Evolutionary conservation across 1,140 invertebrate species (phyloP).

Genomic region (Phymorhynchus buccinoides): DNA sequence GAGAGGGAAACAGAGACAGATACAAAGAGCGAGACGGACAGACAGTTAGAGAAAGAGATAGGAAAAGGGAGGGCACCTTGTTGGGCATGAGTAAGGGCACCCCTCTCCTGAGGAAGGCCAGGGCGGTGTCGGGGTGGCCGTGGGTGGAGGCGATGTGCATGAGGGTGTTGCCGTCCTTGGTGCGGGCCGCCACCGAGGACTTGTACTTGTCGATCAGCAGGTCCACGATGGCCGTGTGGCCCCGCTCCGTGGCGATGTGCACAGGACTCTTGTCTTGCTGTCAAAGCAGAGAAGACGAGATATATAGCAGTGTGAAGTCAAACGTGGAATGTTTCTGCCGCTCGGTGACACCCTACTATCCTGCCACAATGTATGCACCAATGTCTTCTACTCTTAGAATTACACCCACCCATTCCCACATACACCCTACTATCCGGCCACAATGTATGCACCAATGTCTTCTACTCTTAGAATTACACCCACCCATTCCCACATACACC

Average conservation of each 20-base stretch:
- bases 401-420: neutral
- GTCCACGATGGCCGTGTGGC: slow-evolving; percentile 95
- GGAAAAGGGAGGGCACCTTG: slow-evolving; percentile 87
- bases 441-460: too few species aligned
- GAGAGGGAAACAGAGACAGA: too few species aligned
- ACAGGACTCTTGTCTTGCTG: slow-evolving; percentile 92
- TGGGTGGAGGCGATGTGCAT: slow-evolving; percentile 98
- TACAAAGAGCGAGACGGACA: too few species aligned
- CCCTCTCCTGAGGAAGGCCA: slow-evolving; percentile 98
- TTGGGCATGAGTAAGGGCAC: slow-evolving; percentile 99
- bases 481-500: too few species aligned
- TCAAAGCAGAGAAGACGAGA: too few species aligned
- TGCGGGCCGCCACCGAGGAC: slow-evolving; percentile 81
- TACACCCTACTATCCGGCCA: too few species aligned
- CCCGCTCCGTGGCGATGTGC: slow-evolving; percentile 97
- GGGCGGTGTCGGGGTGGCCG: slow-evolving; percentile 98
- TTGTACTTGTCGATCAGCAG: slow-evolving; percentile 97
- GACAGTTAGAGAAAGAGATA: too few species aligned
- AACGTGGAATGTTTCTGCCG: too few species aligned
- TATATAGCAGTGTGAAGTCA: too few species aligned
- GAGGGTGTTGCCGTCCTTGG: slow-evolving; percentile 92
- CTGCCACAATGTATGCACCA: neutral
- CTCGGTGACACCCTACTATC: too few species aligned
- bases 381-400: too few species aligned
- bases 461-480: too few species aligned